Conservation (phyloP, 2,888 invertebrate genomes). For the Congeria kusceri region DNA sequence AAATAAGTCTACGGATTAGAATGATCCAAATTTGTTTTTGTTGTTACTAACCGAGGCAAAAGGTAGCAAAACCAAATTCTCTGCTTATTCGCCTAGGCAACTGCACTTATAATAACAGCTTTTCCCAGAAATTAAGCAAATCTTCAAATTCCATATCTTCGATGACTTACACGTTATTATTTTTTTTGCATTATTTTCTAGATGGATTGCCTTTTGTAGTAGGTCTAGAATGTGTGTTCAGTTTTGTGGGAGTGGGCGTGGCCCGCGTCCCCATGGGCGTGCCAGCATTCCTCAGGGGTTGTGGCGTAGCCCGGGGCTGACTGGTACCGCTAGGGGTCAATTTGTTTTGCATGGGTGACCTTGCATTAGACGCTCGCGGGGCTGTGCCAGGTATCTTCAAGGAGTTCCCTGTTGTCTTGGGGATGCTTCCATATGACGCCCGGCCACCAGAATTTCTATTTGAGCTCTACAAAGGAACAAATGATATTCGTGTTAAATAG, state of each 20-base stretch:
- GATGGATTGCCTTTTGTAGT: constrained; percentile 31
- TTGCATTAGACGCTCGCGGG: constrained; percentile 23
- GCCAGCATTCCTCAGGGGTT: background rate
- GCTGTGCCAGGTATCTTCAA: constrained; percentile 31
- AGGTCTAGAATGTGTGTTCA: constrained; percentile 2
- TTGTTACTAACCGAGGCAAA: too few relatives aligned
- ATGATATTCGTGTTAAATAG: too few relatives aligned
- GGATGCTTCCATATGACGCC: constrained; percentile 33
- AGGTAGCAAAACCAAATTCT: too few relatives aligned
- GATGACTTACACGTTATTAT: background rate
- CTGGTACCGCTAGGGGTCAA: constrained; percentile 9
- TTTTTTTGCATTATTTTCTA: constrained; percentile 28
- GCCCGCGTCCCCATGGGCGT: constrained; percentile 32
- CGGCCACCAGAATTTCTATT: constrained; percentile 15
- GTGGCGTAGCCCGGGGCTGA: background rate
- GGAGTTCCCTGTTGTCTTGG: constrained; percentile 25
- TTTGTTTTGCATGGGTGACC: constrained; percentile 45
- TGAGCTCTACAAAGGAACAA: constrained; percentile 8
- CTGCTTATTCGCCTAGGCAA: too few relatives aligned
- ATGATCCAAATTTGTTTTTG: too few relatives aligned
- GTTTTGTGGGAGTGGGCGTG: constrained; percentile 6
- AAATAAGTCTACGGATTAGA: too few relatives aligned
- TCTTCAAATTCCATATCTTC: background rate
- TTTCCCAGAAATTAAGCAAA: background rate
- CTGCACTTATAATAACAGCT: background rate